Evolutionary conservation across 2,113 vertebrate genomes (phyloP).

Genomic region (Calyptomena viridis): DNA sequence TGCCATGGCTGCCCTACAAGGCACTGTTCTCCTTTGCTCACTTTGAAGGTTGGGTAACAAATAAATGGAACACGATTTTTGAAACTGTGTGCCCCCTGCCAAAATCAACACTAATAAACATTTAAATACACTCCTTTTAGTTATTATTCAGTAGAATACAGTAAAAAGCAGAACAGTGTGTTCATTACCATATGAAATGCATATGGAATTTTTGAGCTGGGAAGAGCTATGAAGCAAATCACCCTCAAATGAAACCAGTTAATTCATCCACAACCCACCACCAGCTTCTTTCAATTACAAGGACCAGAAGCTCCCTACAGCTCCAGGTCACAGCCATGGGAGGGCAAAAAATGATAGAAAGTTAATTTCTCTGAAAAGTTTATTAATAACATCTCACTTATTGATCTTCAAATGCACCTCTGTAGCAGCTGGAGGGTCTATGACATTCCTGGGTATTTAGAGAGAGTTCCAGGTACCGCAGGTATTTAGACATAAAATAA

Average conservation of each 20-base stretch:
- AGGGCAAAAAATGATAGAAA: rapidly evolving
- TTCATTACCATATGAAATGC: not conserved
- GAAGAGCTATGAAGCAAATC: not conserved
- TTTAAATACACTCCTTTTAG: not conserved
- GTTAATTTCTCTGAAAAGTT: not conserved
- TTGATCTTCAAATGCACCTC: not conserved
- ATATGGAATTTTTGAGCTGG: not conserved
- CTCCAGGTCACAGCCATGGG: not conserved
- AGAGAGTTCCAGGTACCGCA: not conserved
- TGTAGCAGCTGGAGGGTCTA: not conserved
- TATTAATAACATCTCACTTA: not conserved
- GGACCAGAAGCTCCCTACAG: not conserved
- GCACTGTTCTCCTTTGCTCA: not conserved
- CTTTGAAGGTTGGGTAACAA: not conserved
- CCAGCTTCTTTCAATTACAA: not conserved
- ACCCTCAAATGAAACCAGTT: not conserved
- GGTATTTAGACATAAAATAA: not conserved
- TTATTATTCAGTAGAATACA: not conserved
- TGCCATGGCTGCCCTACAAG: not conserved
- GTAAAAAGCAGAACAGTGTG: not conserved
- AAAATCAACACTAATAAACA: not conserved
- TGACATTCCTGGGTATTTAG: not conserved
- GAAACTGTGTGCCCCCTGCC: not conserved
- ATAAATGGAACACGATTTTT: not conserved
- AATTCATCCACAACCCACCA: not conserved